Percentiles rank a stretch among this genome's conserved stretches.
These are phyloP conservation scores for Mugil cephalus DNA, from an alignment of 2,113 vertebrate species.

Conservation along the genomic window DNA sequence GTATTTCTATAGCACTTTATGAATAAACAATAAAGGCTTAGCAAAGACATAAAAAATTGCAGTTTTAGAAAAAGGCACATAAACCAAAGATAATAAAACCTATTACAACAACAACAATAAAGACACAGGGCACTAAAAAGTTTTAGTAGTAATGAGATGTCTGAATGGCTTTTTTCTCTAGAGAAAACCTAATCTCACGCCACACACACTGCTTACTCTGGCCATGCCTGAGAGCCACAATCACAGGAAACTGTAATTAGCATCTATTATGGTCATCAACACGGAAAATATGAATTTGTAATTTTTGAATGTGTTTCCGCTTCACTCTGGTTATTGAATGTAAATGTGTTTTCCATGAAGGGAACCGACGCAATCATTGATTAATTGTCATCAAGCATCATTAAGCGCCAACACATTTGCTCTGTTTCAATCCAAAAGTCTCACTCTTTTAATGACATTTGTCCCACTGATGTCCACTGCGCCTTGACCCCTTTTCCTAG, in stretches of 20 bases:
- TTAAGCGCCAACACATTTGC: background rate
- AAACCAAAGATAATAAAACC: too few species aligned
- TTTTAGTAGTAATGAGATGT: background rate
- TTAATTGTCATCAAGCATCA: constrained; percentile 1
- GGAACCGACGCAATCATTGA: constrained; percentile 1
- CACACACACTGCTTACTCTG: background rate
- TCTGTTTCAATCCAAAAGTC: background rate
- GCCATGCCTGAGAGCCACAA: background rate
- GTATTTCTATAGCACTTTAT: too few species aligned
- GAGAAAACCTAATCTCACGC: background rate
- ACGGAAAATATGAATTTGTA: constrained; percentile 2
- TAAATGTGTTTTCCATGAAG: constrained; percentile 4
- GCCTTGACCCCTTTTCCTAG: background rate
- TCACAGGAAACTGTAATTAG: constrained; percentile 11
- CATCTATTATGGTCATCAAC: constrained; percentile 8
- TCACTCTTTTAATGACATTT: background rate
- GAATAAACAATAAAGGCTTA: too few species aligned
- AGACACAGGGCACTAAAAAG: too few species aligned
- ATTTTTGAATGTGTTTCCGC: background rate
- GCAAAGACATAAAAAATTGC: too few species aligned
- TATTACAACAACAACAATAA: too few species aligned
- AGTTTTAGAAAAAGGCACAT: too few species aligned
- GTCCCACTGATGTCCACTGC: background rate
- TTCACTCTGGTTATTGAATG: background rate
- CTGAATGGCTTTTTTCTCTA: background rate